Evolutionary conservation across 2,797 vertebrate genomes (phyloP).

Genomic region (Aeoliscus strigatus): DNA sequence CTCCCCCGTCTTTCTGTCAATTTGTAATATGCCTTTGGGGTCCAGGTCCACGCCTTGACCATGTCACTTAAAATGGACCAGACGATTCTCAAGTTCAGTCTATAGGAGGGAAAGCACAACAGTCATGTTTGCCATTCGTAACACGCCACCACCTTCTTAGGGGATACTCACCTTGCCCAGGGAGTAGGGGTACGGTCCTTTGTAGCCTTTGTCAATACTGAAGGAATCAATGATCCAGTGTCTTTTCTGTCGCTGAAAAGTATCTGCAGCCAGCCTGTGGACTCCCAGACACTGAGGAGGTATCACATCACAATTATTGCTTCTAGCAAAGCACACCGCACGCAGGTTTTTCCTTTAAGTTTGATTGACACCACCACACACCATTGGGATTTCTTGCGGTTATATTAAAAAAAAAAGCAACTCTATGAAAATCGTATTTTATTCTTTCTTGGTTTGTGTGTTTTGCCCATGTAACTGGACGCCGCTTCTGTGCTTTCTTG

Average conservation of each 20-base stretch:
- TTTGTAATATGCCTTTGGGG: slow-evolving; percentile 41
- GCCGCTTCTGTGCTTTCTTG: too few species aligned
- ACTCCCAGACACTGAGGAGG: slow-evolving; percentile 30
- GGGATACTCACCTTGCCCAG: slow-evolving; percentile 59
- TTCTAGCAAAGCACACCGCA: too few species aligned
- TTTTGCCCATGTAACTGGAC: too few species aligned
- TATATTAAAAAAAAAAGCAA: too few species aligned
- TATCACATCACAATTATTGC: too few species aligned
- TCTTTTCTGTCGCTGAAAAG: slow-evolving; percentile 60
- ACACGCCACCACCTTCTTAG: background rate
- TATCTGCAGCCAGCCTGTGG: slow-evolving; percentile 10
- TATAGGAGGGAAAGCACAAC: slow-evolving; percentile 28
- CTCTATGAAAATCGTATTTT: too few species aligned
- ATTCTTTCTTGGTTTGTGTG: too few species aligned
- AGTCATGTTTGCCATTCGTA: background rate
- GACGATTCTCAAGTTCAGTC: slow-evolving; percentile 28
- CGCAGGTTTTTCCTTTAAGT: too few species aligned
- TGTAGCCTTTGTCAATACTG: slow-evolving; percentile 55
- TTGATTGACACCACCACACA: too few species aligned
- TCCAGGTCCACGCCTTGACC: slow-evolving; percentile 61
- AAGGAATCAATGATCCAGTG: slow-evolving; percentile 73
- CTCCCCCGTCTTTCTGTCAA: slow-evolving; percentile 27
- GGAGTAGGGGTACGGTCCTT: slow-evolving; percentile 52
- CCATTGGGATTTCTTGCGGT: too few species aligned
- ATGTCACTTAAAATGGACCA: slow-evolving; percentile 7